phyloP scores from a whole-genome alignment of 2,113 vertebrate genomes.

The Chascanopsetta lugubris region DNA sequence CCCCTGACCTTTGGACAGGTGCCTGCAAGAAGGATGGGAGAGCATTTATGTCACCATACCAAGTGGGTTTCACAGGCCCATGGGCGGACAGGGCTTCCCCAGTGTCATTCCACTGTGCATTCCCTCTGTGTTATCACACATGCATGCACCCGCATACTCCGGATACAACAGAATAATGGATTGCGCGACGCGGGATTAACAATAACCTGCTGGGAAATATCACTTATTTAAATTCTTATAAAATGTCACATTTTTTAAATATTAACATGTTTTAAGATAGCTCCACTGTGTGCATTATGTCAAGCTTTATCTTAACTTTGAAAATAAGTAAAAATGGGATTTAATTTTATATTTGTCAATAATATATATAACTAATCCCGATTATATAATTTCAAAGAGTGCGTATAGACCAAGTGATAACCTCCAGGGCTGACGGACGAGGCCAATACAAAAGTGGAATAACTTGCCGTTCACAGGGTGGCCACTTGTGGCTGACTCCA shows the following conservation, averaged over 20 bases:
- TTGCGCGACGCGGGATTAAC: slow-evolving; percentile 17
- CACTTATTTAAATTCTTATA: not conserved
- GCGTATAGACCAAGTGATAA: too few relatives aligned
- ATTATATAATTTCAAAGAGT: too few relatives aligned
- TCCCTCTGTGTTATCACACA: slow-evolving; percentile 56
- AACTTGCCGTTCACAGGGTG: too few relatives aligned
- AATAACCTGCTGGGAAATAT: not conserved
- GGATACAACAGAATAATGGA: slow-evolving; percentile 40
- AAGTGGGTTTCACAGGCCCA: slow-evolving; percentile 61
- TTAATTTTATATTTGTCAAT: too few relatives aligned
- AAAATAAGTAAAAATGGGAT: too few relatives aligned
- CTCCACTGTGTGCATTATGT: too few relatives aligned
- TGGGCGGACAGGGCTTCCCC: slow-evolving; percentile 39
- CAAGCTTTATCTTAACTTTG: too few relatives aligned
- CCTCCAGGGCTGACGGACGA: too few relatives aligned
- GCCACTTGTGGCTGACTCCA: too few relatives aligned
- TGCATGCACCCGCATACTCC: slow-evolving; percentile 31
- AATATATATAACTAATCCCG: too few relatives aligned
- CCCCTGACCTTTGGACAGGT: slow-evolving; percentile 76
- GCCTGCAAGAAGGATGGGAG: slow-evolving; percentile 62
- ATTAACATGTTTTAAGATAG: not conserved
- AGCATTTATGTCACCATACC: slow-evolving; percentile 60
- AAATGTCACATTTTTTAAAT: not conserved
- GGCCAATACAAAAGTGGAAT: too few relatives aligned
- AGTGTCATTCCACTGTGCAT: slow-evolving; percentile 53